Evolutionary conservation across 1,140 invertebrate genomes (phyloP).

Genomic region (Saccostrea cuccullata): DNA sequence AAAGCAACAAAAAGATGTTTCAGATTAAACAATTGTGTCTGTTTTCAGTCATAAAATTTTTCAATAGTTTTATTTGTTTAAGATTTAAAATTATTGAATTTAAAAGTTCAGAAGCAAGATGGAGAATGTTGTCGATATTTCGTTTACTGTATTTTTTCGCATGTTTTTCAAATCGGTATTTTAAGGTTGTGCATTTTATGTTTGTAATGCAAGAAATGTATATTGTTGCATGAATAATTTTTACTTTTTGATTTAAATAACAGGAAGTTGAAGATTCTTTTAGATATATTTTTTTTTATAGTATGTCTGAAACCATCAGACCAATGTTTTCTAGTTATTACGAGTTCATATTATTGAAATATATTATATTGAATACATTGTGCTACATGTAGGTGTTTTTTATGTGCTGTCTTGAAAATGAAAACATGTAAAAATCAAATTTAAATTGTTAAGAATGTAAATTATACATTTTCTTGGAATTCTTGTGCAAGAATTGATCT

Average conservation of each 20-base stretch:
- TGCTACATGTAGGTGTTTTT: neutral
- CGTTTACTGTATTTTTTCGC: too few relatives aligned
- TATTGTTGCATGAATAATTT: neutral
- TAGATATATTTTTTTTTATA: neutral
- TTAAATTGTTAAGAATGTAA: neutral
- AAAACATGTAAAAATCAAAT: neutral
- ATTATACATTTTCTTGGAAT: neutral
- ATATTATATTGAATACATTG: neutral
- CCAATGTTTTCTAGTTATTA: neutral
- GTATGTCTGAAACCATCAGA: neutral
- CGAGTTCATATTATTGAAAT: neutral
- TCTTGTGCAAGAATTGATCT: slow-evolving; percentile 12
- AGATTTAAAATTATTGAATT: too few relatives aligned
- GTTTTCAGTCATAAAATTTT: too few relatives aligned
- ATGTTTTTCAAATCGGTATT: too few relatives aligned
- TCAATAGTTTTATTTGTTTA: too few relatives aligned
- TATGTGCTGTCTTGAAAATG: neutral
- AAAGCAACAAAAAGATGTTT: too few relatives aligned
- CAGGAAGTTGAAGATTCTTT: neutral
- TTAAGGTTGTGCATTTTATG: neutral
- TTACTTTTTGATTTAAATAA: neutral
- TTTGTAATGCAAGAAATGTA: neutral
- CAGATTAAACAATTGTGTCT: too few relatives aligned
- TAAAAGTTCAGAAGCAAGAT: too few relatives aligned
- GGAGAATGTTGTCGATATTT: too few relatives aligned